These are phyloP conservation scores for Chiloscyllium plagiosum DNA, from an alignment of 2,113 vertebrate species.

Conservation along the genomic window DNA sequence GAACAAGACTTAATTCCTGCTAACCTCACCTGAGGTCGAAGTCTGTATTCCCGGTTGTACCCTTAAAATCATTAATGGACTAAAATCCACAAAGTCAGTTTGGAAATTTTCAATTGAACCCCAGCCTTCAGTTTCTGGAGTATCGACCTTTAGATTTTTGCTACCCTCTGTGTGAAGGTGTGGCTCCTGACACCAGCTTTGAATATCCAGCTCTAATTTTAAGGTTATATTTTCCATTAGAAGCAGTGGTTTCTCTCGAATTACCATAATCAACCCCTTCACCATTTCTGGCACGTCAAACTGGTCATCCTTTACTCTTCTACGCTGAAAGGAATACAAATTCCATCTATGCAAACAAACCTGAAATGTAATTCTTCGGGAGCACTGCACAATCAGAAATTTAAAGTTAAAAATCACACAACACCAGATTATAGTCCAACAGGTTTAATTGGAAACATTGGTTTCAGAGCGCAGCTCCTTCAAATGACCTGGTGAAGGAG, in stretches of 20 bases:
- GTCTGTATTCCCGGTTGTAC: neutral
- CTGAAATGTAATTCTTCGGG: neutral
- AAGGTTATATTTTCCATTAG: neutral
- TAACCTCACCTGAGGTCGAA: neutral
- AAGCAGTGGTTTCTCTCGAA: neutral
- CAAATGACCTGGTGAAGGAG: too few relatives aligned
- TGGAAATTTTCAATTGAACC: neutral
- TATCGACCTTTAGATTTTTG: neutral
- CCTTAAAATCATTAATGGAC: neutral
- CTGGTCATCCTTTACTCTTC: neutral
- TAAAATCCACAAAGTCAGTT: neutral
- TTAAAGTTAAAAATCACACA: too few relatives aligned
- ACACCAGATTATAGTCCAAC: too few relatives aligned
- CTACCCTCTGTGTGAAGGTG: neutral
- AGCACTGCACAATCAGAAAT: neutral
- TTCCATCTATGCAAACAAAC: neutral
- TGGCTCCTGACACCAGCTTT: neutral
- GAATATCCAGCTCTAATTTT: neutral
- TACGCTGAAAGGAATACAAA: neutral
- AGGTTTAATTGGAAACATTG: too few relatives aligned
- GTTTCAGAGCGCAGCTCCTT: too few relatives aligned
- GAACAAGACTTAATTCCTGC: too few relatives aligned
- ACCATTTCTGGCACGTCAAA: neutral
- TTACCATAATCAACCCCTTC: neutral
- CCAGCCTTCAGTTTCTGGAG: neutral